Base-by-base conservation (phyloP, 2,797 vertebrate genomes). In the Orientallactaga sibirica region DNA sequence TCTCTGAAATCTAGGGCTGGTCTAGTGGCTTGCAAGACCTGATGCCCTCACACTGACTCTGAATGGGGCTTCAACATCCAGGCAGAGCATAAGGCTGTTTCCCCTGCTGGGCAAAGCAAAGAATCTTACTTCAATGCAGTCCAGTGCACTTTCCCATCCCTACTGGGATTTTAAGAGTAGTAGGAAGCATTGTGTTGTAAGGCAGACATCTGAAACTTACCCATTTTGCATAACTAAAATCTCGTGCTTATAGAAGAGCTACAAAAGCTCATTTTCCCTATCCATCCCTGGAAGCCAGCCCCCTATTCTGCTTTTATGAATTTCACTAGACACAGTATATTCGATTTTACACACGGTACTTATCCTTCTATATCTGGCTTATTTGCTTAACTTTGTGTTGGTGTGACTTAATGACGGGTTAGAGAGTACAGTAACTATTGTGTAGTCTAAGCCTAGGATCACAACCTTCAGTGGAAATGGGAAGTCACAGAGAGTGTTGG, bases 151-250 rank as follows among this genome's bases (percentile, higher is more conserved):
- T 19, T 19, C 29, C 4, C 48, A 10, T 24, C 48, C 29, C 48
- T 37, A 27, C 3, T 16, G 15, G 52, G 20, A 9, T 61, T 73
- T 1, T 29, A 16, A 43, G n/a, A 61, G 52, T 16, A 11, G 0
- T 0, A 7, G 11, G 15, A 7, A 41, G 25, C 7, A 1, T 5
- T 70, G 0, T 7, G 0, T 70, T 41, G 33, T 22, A 41, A 37
- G 68, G 64, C 7, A 20, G n/a, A 24, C 29, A 19, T 43, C 77
- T 25, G 18, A 66, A n/a, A 24, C 55, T 20, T 18, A 79, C 16
- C 29, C 33, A 1, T 68, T 11, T 9, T 29, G 62, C 16, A 2
- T 29, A 22, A 78, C 24, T 48, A 66, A 33, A 25, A 14, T 16
- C 4, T 16, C n/a, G 1, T 18, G 7, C 18, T 16, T 3, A 37